Conservation (phyloP, 1,140 invertebrate species). For the Anadara kagoshimensis region DNA sequence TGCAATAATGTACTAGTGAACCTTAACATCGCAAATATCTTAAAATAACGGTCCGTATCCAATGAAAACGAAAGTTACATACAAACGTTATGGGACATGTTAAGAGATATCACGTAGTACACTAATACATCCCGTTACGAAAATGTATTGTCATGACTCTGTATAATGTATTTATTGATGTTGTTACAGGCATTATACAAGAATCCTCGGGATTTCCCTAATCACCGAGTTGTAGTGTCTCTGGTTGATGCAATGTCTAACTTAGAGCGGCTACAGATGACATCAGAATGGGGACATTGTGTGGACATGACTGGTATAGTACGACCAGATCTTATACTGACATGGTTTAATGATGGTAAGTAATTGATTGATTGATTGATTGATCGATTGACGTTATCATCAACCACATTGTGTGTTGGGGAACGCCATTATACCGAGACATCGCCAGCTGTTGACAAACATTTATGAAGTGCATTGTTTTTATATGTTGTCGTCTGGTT, state of each 20-base stretch:
- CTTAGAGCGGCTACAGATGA: constrained; percentile 21
- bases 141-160: too few relatives aligned
- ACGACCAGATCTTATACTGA: constrained; percentile 24
- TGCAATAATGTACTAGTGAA: too few relatives aligned
- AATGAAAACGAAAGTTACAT: background rate
- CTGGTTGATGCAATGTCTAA: constrained; percentile 18
- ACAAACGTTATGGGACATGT: background rate
- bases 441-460: too few relatives aligned
- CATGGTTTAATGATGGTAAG: constrained; percentile 33
- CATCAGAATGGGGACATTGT: constrained; percentile 30
- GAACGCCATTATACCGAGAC: too few relatives aligned
- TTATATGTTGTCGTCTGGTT: too few relatives aligned
- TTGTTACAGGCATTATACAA: constrained; percentile 21
- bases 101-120: background rate
- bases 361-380: too few relatives aligned
- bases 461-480: too few relatives aligned
- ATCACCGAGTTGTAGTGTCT: constrained; percentile 20
- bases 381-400: too few relatives aligned
- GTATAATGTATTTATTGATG: too few relatives aligned
- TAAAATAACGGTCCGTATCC: background rate
- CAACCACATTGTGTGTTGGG: too few relatives aligned
- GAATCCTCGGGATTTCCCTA: constrained; percentile 20
- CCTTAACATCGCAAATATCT: too few relatives aligned
- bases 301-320: constrained; percentile 17
- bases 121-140: background rate